Base-by-base conservation (phyloP, 2,113 vertebrate genomes). In the Eulemur macaco region DNA sequence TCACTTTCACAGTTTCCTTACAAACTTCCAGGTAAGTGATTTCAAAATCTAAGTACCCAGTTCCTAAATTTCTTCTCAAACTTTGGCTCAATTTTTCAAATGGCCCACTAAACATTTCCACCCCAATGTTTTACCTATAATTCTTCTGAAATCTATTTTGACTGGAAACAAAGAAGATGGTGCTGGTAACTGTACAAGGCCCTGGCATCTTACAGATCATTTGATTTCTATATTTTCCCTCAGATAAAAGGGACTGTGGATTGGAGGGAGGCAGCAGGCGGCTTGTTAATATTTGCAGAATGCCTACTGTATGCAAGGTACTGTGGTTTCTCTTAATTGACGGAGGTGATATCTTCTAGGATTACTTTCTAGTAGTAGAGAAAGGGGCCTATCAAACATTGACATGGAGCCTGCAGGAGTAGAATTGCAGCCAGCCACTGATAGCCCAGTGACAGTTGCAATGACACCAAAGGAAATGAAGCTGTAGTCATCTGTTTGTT, bases 111-210 rank as follows among this genome's bases (percentile, higher is more conserved):
- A 94, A 54, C 52, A 64, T 64, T 94, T 82, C 64, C 83, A 89
- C 42, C 17, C 37, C 84, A 54, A 52, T 80, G 21, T 74, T 89
- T 95, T 37, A 60, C 31, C 84, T 81, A 6, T 56, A 81, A 20
- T 85, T 95, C 58, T 37, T 83, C 25, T 76, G 37, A 87, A 96
- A 69, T 92, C 58, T 68, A 12, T 89, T 77, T 89, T 90, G 90
- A 6, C 63, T 69, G 1, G 18, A 60, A 87, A 80, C 31, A 50
- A 83, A 94, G 54, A 78, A 76, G 58, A 37, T 13, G 56, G 47
- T 81, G 50, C 39, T 56, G 4, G 42, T 27, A 92, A 52, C 8
- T 60, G 18, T 39, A 27, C 47, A 45, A 78, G 86, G 20, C 20
- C 42, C 66, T 80, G 63, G 5, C 42, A 90, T 29, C 25, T 11